A percentile compares a stretch with the other conserved stretches of the same genome.
These are phyloP conservation scores for Nasonia oneida DNA, from an alignment of 2,888 invertebrate genomes.

Conservation along the genomic window DNA sequence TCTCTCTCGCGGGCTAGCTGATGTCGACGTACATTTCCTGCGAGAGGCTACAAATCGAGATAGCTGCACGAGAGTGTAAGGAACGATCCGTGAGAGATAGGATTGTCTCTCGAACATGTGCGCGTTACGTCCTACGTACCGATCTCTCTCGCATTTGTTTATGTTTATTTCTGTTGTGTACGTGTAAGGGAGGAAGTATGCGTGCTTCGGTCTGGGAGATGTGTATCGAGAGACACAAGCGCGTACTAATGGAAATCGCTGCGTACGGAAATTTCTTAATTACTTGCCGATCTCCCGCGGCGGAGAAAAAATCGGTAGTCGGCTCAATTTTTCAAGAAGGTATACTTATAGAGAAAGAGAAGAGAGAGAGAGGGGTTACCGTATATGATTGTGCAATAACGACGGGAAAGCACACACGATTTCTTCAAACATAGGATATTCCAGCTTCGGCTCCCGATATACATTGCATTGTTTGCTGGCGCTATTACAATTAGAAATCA, in stretches of 20 bases:
- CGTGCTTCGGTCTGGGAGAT: slow-evolving; percentile 10
- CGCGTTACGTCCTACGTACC: slow-evolving; percentile 7
- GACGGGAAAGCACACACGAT: slow-evolving; percentile 29
- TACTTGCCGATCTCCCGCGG: background rate
- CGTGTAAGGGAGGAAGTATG: background rate
- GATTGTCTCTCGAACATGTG: slow-evolving; percentile 36
- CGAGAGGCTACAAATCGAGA: slow-evolving; percentile 23
- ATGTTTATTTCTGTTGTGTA: background rate
- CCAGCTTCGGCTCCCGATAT: slow-evolving; percentile 16
- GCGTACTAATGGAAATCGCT: slow-evolving; percentile 36
- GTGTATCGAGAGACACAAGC: slow-evolving; percentile 26
- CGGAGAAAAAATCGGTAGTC: background rate
- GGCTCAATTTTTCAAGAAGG: background rate
- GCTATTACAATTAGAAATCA: slow-evolving; percentile 25
- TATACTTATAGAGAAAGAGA: background rate
- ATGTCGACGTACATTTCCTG: background rate
- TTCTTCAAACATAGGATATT: slow-evolving; percentile 22
- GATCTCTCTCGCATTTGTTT: background rate
- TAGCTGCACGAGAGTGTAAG: background rate
- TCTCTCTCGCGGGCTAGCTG: background rate
- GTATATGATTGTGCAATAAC: slow-evolving; percentile 42
- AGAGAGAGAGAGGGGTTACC: background rate
- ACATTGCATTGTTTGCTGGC: too few species aligned
- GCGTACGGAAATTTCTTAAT: slow-evolving; percentile 50
- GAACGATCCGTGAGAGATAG: slow-evolving; percentile 35